A percentile compares a stretch with the other conserved stretches of the same genome.
phyloP scores from a whole-genome alignment of 2,113 vertebrate genomes.

The Sinosuthora webbiana region DNA sequence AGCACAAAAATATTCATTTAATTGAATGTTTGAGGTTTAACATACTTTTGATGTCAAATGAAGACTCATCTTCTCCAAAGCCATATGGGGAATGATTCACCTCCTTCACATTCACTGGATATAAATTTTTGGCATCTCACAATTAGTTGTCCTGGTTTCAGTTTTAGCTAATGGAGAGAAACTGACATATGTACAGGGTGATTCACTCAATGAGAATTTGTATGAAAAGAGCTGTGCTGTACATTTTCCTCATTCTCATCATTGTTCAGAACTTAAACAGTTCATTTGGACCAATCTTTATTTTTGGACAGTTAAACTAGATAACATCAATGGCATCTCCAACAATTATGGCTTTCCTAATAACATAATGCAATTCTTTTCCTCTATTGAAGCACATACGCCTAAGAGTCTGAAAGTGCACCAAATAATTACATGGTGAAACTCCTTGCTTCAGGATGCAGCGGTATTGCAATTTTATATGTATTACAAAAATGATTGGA shows the following conservation, averaged over 20 bases:
- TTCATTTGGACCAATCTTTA: not conserved
- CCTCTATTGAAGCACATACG: not conserved
- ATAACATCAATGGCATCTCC: not conserved
- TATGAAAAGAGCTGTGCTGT: not conserved
- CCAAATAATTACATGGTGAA: slow-evolving; percentile 10
- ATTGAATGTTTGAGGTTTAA: not conserved
- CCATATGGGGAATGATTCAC: not conserved
- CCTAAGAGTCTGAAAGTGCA: not conserved
- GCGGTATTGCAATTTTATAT: not conserved
- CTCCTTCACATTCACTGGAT: not conserved
- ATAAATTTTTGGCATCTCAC: not conserved
- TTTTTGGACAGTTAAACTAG: not conserved
- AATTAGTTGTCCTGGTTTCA: not conserved
- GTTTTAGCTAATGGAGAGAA: not conserved
- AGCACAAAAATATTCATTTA: not conserved
- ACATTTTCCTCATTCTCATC: not conserved
- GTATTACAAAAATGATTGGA: slow-evolving; percentile 25
- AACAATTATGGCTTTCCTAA: not conserved
- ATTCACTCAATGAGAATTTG: not conserved
- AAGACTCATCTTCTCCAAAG: not conserved
- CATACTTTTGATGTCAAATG: not conserved
- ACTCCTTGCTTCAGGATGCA: slow-evolving; percentile 11
- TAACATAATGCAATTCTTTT: not conserved
- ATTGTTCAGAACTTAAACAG: not conserved
- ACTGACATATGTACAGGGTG: not conserved